phyloP scores from a whole-genome alignment of 53 echinoderm and acorn worm genomes.

The Luidia sarsii region DNA sequence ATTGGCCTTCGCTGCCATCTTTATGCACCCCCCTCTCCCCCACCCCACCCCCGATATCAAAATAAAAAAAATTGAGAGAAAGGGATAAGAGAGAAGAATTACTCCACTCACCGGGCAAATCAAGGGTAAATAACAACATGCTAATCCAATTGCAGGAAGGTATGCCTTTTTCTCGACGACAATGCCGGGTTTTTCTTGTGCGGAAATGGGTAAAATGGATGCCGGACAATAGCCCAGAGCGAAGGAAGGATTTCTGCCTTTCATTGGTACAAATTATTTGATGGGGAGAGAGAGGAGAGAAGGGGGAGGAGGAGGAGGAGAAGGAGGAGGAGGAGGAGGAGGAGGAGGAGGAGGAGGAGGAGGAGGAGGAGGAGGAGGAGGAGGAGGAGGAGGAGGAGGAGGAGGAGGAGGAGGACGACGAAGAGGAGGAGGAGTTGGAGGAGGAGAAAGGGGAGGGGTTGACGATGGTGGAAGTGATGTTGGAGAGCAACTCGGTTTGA shows the following conservation, averaged over 20 bases:
- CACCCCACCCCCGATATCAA: too few species aligned
- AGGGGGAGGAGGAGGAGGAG: background rate
- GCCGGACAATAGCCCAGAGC: slow-evolving; percentile 5
- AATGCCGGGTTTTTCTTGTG: slow-evolving; percentile 27
- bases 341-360: too few species aligned
- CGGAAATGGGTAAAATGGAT: slow-evolving; percentile 49
- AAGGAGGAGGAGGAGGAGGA: too few species aligned
- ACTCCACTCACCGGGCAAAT: slow-evolving; percentile 3
- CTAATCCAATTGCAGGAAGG: slow-evolving; percentile 59
- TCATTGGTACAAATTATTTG: slow-evolving; percentile 35
- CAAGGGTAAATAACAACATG: slow-evolving; percentile 39
- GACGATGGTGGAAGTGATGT: too few species aligned
- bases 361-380: too few species aligned
- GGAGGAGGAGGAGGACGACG: too few species aligned
- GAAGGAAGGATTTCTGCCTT: slow-evolving; percentile 20
- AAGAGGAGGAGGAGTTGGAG: too few species aligned
- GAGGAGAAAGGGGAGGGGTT: too few species aligned
- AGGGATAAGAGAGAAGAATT: background rate
- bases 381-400: too few species aligned
- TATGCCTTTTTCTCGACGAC: slow-evolving; percentile 18
- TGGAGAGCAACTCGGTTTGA: too few species aligned
- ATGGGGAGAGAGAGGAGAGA: slow-evolving; percentile 11
- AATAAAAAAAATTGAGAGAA: too few species aligned
- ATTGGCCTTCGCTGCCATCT: slow-evolving; percentile 37
- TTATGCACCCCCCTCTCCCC: too few species aligned